These are phyloP conservation scores for Rhagonycha fulva DNA, from an alignment of 2,888 invertebrate genomes.

Conservation along the genomic window DNA sequence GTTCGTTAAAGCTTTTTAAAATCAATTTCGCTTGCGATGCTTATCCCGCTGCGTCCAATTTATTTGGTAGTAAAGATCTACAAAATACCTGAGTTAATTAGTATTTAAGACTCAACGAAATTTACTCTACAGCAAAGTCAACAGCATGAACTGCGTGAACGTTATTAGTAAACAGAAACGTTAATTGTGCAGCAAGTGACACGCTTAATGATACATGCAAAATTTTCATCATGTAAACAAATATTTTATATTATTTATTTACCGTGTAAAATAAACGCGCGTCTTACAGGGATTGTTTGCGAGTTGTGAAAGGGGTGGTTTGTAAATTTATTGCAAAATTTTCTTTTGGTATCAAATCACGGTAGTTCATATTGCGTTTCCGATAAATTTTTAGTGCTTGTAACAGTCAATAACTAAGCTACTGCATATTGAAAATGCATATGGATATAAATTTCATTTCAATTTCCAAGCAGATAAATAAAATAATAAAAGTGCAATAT, in stretches of 20 bases:
- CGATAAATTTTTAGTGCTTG: not conserved
- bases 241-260: not conserved
- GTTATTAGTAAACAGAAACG: not conserved
- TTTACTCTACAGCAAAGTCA: not conserved
- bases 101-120: not conserved
- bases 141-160: not conserved
- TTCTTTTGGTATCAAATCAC: not conserved
- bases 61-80: not conserved
- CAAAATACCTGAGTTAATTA: constrained; percentile 2
- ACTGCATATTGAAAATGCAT: not conserved
- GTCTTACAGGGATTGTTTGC: not conserved
- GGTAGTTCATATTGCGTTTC: not conserved
- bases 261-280: not conserved
- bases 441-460: not conserved
- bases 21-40: not conserved
- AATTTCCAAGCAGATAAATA: not conserved
- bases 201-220: not conserved
- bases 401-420: not conserved
- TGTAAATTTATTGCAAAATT: not conserved
- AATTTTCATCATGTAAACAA: not conserved
- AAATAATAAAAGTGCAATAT: not conserved
- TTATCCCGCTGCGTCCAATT: not conserved
- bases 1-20: not conserved
- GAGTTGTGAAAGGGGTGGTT: not conserved
- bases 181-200: not conserved